A percentile compares a stretch with the other conserved stretches of the same genome.
These are phyloP conservation scores for Diachasma alloeum DNA, from an alignment of 1,140 invertebrate species.

Conservation along the genomic window DNA sequence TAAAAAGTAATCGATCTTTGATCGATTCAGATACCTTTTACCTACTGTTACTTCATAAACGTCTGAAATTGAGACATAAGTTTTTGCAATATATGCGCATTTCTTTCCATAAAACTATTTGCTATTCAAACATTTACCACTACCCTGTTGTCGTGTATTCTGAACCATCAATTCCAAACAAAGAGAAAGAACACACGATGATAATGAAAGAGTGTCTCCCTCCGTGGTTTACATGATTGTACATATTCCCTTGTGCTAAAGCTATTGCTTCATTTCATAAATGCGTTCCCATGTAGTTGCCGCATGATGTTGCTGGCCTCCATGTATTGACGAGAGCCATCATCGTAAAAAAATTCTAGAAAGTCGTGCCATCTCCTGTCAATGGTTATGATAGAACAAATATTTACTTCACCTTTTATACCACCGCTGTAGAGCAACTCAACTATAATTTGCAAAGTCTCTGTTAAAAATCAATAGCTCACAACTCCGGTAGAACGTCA, in stretches of 20 bases:
- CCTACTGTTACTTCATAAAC: too few species aligned
- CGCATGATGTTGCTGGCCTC: background rate
- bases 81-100: too few species aligned
- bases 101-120: too few species aligned
- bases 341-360: background rate
- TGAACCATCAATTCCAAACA: too few species aligned
- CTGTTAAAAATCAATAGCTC: background rate
- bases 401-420: background rate
- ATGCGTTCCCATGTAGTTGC: background rate
- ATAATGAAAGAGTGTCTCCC: background rate
- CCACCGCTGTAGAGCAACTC: background rate
- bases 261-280: background rate
- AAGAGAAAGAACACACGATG: background rate
- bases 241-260: background rate
- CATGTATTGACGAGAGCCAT: too few species aligned
- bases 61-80: too few species aligned
- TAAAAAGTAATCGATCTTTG: too few species aligned
- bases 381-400: background rate
- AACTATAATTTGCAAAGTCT: background rate
- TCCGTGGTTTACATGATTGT: background rate
- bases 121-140: too few species aligned
- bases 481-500: background rate
- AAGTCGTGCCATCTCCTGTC: background rate
- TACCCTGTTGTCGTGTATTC: too few species aligned
- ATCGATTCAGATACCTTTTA: too few species aligned